phyloP scores from a whole-genome alignment of 2,888 invertebrate species.

The Campoplex capitator region DNA sequence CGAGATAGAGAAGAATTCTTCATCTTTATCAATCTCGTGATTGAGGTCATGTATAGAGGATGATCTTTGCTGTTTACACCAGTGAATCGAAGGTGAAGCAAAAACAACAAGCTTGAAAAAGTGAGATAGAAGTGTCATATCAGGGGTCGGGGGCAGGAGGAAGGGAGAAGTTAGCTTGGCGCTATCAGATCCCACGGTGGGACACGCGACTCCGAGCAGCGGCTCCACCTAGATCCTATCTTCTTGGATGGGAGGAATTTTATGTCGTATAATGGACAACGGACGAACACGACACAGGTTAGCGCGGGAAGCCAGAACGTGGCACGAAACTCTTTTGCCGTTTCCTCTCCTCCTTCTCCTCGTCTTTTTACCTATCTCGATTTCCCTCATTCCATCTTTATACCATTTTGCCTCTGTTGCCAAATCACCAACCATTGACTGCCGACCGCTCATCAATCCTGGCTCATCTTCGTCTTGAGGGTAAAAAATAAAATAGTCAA shows the following conservation, averaged over 20 bases:
- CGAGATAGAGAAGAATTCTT: conserved; percentile 61
- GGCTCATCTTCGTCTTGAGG: conserved; percentile 17
- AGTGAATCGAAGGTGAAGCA: conserved; percentile 40
- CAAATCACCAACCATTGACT: conserved; percentile 23
- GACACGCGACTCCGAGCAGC: conserved; percentile 82
- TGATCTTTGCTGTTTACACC: conserved; percentile 50
- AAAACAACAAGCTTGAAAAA: conserved; percentile 58
- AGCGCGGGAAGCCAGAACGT: conserved; percentile 53
- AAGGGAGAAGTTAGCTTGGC: conserved; percentile 72
- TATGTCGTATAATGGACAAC: conserved; percentile 83
- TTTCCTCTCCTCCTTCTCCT: conserved; percentile 42
- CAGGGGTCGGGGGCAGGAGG: conserved; percentile 29
- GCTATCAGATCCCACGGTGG: conserved; percentile 83
- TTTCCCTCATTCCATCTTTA: conserved; percentile 50
- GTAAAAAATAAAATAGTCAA: conserved; percentile 46
- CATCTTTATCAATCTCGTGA: conserved; percentile 66
- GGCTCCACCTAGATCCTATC: conserved; percentile 80
- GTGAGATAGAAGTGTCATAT: conserved; percentile 64
- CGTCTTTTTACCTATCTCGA: conserved; percentile 20
- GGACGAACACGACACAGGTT: conserved; percentile 67
- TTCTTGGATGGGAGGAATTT: conserved; percentile 82
- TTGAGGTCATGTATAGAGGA: conserved; percentile 78
- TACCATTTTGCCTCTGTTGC: conserved; percentile 46
- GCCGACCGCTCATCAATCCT: conserved; percentile 3
- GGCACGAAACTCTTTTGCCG: conserved; percentile 66